Evolutionary conservation across 2,888 invertebrate genomes (phyloP).

Genomic region (Cataglyphis livida): DNA sequence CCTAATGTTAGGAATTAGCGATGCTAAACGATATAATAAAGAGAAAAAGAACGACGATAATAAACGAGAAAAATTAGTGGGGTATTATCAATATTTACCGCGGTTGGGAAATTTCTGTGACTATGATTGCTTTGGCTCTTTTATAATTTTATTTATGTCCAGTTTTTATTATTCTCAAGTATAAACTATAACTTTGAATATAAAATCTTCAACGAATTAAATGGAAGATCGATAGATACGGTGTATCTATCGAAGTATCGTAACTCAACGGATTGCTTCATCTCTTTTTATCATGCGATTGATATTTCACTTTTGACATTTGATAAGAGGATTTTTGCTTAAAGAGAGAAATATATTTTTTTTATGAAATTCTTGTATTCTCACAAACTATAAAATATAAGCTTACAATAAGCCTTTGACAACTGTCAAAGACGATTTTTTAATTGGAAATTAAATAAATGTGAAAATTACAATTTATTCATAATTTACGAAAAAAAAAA

Average conservation of each 20-base stretch:
- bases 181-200: neutral
- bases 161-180: neutral
- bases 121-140: neutral
- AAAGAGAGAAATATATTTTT: neutral
- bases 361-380: neutral
- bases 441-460: neutral
- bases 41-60: neutral
- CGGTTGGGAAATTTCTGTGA: neutral
- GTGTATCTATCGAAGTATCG: neutral
- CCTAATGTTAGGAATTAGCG: constrained; percentile 21
- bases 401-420: neutral
- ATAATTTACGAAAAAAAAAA: neutral
- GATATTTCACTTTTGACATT: neutral
- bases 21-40: constrained; percentile 23
- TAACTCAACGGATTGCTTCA: neutral
- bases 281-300: constrained; percentile 4
- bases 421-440: neutral
- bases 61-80: constrained; percentile 10
- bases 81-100: constrained; percentile 8
- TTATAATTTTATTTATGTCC: neutral
- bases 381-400: neutral
- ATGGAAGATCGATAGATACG: neutral
- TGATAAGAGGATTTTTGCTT: neutral
- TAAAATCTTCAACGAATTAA: neutral
- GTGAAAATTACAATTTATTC: neutral